phyloP scores from a whole-genome alignment of 2,113 vertebrate species.

The Phylloscopus trochiloides region DNA sequence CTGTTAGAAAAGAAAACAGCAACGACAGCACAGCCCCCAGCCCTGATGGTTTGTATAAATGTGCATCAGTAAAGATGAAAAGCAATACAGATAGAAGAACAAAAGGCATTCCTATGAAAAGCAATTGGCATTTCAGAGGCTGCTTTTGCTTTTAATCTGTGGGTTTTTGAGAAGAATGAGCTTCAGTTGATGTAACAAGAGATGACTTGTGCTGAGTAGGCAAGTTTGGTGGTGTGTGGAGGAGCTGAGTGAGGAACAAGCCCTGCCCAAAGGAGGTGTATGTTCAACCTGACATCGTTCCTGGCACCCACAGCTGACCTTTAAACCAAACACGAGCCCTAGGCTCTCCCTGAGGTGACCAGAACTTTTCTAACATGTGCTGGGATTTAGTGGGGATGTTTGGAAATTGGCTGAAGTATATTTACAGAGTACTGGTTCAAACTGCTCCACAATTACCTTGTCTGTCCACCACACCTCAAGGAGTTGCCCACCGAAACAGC shows the following conservation, averaged over 20 bases:
- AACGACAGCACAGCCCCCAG: accelerated
- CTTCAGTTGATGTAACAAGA: not conserved
- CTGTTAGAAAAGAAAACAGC: not conserved
- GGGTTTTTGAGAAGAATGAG: not conserved
- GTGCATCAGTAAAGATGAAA: not conserved
- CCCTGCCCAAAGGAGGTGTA: not conserved
- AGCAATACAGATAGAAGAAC: not conserved
- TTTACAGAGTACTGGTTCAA: not conserved
- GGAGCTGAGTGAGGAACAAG: not conserved
- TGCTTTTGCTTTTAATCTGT: slow-evolving; percentile 1
- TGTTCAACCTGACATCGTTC: not conserved
- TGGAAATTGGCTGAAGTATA: not conserved
- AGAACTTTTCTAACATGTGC: not conserved
- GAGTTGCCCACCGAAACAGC: not conserved
- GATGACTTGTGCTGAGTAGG: not conserved
- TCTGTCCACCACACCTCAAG: not conserved
- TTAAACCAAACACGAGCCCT: not conserved
- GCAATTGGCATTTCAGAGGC: not conserved
- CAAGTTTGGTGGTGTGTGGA: not conserved
- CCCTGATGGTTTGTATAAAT: not conserved
- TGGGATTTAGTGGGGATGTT: not conserved
- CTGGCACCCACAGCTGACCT: not conserved
- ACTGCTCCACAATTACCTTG: not conserved
- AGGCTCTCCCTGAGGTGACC: not conserved
- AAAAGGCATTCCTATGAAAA: not conserved